Evolutionary conservation across 2,797 vertebrate genomes (phyloP).

Genomic region (Natrix natrix): DNA sequence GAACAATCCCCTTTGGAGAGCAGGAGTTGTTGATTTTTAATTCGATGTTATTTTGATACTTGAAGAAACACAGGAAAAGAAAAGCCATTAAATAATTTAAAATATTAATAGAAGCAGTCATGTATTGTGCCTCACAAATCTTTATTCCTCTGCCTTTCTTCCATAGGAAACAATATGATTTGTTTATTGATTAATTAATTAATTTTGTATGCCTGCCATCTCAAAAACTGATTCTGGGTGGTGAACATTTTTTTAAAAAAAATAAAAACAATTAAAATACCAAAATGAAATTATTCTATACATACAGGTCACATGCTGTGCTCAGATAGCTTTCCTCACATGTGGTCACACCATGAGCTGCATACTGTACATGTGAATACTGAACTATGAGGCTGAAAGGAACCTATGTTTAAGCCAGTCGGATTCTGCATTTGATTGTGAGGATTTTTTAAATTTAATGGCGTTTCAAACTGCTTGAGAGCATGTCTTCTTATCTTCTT

Average conservation of each 20-base stretch:
- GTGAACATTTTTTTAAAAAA: neutral
- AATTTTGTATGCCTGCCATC: neutral
- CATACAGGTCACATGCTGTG: neutral
- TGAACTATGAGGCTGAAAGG: neutral
- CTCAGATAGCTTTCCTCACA: neutral
- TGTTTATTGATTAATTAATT: neutral
- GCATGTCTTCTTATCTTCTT: conserved; percentile 13
- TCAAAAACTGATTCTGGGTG: neutral
- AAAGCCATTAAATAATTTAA: neutral
- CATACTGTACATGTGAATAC: neutral
- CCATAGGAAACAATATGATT: neutral
- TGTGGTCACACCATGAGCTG: neutral
- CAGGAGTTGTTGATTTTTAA: neutral
- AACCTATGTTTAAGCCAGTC: neutral
- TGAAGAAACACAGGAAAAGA: neutral
- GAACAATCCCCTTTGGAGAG: neutral
- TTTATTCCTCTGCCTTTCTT: neutral
- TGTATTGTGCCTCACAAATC: neutral
- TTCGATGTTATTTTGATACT: neutral
- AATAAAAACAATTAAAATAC: neutral
- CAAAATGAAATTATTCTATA: neutral
- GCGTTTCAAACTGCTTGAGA: neutral
- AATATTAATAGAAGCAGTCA: neutral
- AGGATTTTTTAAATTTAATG: neutral
- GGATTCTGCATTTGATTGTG: neutral